Percentiles rank a stretch among this genome's conserved stretches.
phyloP scores from a whole-genome alignment of 1,140 invertebrate genomes.

The Penaeus japonicus region DNA sequence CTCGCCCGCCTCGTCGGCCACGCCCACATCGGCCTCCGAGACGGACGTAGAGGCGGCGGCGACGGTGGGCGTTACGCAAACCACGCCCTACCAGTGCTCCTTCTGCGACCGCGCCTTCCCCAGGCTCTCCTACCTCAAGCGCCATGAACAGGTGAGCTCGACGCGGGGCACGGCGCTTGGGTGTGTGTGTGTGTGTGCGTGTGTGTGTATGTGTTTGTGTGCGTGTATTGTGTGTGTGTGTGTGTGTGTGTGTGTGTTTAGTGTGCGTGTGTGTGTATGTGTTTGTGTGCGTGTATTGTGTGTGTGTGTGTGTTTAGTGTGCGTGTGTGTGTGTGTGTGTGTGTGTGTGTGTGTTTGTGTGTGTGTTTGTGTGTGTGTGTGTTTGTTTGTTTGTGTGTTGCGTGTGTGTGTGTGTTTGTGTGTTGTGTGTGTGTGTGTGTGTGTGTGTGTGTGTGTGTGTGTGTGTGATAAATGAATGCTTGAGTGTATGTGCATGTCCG shows the following conservation, averaged over 20 bases:
- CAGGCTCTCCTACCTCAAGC: conserved; percentile 83
- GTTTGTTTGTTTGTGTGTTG: too few species aligned
- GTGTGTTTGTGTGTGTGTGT: not conserved
- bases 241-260: too few species aligned
- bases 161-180: not conserved
- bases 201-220: not conserved
- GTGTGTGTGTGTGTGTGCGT: not conserved
- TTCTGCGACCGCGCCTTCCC: conserved; percentile 93
- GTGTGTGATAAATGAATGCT: too few species aligned
- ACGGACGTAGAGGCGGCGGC: conserved; percentile 43
- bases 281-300: too few species aligned
- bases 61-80: conserved; percentile 71
- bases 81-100: conserved; percentile 85
- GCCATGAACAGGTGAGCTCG: conserved; percentile 86
- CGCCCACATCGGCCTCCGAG: conserved; percentile 52
- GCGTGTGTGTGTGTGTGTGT: not conserved
- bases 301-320: too few species aligned
- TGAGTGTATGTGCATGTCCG: too few species aligned
- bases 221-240: not conserved
- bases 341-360: not conserved
- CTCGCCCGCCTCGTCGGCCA: conserved; percentile 55
- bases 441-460: too few species aligned
- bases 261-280: too few species aligned
- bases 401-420: too few species aligned
- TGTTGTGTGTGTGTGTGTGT: too few species aligned